Conservation (phyloP, 1,140 invertebrate species). For the Drosophila tristis region DNA sequence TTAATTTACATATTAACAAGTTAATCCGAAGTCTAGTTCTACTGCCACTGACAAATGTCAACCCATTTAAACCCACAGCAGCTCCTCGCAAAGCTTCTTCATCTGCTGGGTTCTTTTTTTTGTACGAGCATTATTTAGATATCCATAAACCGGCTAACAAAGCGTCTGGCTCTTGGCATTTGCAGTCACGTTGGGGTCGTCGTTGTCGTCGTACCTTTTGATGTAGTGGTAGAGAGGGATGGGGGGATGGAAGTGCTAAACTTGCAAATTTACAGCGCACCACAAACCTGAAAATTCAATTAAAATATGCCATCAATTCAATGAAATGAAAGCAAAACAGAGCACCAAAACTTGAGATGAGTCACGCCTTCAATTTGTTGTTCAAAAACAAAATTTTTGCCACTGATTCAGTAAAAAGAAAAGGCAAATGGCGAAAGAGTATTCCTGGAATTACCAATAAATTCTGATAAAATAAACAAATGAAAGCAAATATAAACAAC, state of each 20-base stretch:
- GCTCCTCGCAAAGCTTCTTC: conserved; percentile 4
- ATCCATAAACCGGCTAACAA: conserved; percentile 54
- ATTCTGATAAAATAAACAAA: conserved; percentile 33
- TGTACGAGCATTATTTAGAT: conserved; percentile 13
- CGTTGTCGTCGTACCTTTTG: background rate
- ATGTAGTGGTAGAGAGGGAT: too few relatives aligned
- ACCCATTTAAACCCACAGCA: conserved; percentile 6
- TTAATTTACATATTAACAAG: too few relatives aligned
- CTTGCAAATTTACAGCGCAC: conserved; percentile 42
- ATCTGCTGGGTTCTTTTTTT: conserved; percentile 19
- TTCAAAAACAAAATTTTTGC: conserved; percentile 29
- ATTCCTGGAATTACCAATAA: conserved; percentile 12
- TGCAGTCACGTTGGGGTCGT: conserved; percentile 32
- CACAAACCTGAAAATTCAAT: conserved; percentile 39
- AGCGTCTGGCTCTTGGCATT: conserved; percentile 57
- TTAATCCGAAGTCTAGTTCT: too few relatives aligned
- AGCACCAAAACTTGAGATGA: conserved; percentile 13
- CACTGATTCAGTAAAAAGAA: conserved; percentile 42
- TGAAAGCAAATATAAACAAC: conserved; percentile 39
- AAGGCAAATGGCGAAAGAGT: background rate
- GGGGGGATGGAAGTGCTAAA: conserved; percentile 44
- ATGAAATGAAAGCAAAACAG: conserved; percentile 40
- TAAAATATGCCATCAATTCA: conserved; percentile 24
- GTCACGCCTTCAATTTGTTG: conserved; percentile 39
- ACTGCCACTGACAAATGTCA: conserved; percentile 21